Conservation (phyloP, 2,888 invertebrate species). For the Morpho achilles region DNA sequence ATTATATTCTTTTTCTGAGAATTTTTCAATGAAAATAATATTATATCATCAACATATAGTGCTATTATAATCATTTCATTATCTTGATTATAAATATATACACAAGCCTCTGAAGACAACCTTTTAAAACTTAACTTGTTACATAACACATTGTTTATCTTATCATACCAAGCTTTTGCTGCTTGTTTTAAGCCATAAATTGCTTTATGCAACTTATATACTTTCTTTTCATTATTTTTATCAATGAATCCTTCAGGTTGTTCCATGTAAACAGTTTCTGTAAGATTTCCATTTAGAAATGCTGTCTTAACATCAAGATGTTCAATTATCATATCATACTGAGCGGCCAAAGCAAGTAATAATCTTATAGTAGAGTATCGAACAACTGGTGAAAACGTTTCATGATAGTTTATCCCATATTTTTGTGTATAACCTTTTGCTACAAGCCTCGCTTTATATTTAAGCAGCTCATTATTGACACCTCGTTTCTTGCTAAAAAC, state of each 20-base stretch:
- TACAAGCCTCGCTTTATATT: not conserved
- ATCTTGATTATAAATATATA: not conserved
- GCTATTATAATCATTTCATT: slow-evolving; percentile 9
- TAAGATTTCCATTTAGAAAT: slow-evolving; percentile 25
- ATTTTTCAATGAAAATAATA: slow-evolving; percentile 7
- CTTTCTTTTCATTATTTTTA: slow-evolving; percentile 1
- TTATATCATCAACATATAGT: slow-evolving; percentile 15
- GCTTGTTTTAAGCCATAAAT: not conserved
- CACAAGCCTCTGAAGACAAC: not conserved
- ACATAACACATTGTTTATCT: not conserved
- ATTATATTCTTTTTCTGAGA: not conserved
- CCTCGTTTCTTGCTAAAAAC: not conserved
- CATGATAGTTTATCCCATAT: not conserved
- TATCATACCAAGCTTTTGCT: not conserved
- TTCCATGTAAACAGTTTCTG: slow-evolving; percentile 11
- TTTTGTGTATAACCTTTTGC: not conserved
- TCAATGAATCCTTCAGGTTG: slow-evolving; percentile 1
- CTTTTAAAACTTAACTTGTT: not conserved
- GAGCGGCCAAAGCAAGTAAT: slow-evolving; percentile 9
- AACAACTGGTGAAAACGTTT: not conserved
- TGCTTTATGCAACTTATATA: not conserved
- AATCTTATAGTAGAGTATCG: not conserved
- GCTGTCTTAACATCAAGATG: slow-evolving; percentile 28
- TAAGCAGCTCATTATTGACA: not conserved
- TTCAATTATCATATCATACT: slow-evolving; percentile 16